Evolutionary conservation across 1,140 invertebrate genomes (phyloP).

Genomic region (Drosophila jambulina): DNA sequence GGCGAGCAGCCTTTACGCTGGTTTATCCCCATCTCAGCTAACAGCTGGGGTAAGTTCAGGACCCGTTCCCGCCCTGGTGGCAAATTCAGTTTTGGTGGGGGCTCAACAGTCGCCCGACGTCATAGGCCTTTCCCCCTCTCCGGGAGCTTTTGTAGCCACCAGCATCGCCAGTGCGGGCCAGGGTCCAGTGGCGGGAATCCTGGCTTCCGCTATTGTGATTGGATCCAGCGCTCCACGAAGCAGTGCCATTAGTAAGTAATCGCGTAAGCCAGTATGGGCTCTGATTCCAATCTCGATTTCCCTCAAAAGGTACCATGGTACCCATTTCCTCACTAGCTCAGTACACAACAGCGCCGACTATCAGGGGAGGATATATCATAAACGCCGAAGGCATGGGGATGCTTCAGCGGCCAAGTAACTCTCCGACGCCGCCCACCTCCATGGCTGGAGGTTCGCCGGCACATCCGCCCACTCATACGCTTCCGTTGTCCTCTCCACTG

Average conservation of each 20-base stretch:
- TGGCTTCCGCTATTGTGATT: conserved; percentile 77
- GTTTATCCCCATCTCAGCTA: conserved; percentile 59
- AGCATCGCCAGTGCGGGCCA: conserved; percentile 36
- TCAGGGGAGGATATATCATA: conserved; percentile 72
- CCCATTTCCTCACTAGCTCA: conserved; percentile 73
- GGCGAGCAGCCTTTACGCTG: conserved; percentile 66
- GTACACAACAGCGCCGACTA: conserved; percentile 76
- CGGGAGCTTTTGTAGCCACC: conserved; percentile 57
- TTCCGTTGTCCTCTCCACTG: conserved; percentile 33
- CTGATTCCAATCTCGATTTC: conserved; percentile 6
- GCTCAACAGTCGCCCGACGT: conserved; percentile 76
- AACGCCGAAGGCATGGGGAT: conserved; percentile 61
- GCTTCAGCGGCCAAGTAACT: conserved; percentile 65
- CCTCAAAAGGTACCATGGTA: conserved; percentile 64
- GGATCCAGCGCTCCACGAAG: conserved; percentile 59
- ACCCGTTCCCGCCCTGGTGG: conserved; percentile 39
- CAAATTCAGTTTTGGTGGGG: conserved; percentile 64
- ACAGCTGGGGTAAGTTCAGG: conserved; percentile 28
- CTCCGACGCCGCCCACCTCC: conserved; percentile 63
- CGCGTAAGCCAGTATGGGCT: neutral
- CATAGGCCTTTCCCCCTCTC: conserved; percentile 64
- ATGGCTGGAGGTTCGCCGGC: conserved; percentile 54
- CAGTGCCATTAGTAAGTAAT: conserved; percentile 72
- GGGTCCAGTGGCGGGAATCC: conserved; percentile 47
- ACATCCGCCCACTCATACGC: conserved; percentile 48